These are phyloP conservation scores for Heliconius ismenius DNA, from an alignment of 2,888 invertebrate genomes.

Conservation along the genomic window DNA sequence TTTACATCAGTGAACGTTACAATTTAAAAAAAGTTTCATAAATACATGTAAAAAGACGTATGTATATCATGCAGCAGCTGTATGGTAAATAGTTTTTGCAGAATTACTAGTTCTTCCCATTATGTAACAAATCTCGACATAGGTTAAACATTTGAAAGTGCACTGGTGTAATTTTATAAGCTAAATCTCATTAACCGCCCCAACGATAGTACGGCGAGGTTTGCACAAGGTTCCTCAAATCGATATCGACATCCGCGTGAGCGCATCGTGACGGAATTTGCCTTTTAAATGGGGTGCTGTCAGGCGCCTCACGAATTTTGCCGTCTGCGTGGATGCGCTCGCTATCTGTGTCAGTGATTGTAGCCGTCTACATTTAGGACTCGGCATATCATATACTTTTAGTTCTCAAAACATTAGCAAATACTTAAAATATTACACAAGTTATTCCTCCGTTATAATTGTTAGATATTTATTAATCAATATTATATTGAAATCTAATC, in stretches of 20 bases:
- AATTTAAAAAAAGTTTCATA: background rate
- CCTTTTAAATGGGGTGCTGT: slow-evolving; percentile 71
- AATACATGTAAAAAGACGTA: background rate
- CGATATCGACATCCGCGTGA: slow-evolving; percentile 53
- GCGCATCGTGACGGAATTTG: slow-evolving; percentile 75
- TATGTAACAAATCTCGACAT: slow-evolving; percentile 23
- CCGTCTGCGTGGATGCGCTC: slow-evolving; percentile 61
- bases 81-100: background rate
- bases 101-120: slow-evolving; percentile 27
- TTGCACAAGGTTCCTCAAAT: slow-evolving; percentile 51
- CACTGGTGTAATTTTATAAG: slow-evolving; percentile 37
- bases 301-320: slow-evolving; percentile 69
- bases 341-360: slow-evolving; percentile 70
- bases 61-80: background rate
- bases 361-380: slow-evolving; percentile 39
- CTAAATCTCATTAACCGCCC: slow-evolving; percentile 38
- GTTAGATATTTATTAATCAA: background rate
- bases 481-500: background rate
- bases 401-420: background rate
- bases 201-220: slow-evolving; percentile 34
- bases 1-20: background rate
- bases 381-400: background rate
- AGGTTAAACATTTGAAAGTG: slow-evolving; percentile 26
- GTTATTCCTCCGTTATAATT: background rate
- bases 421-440: background rate